Conservation (phyloP, 2,113 vertebrate species). For the Paracanthobrama guichenoti region DNA sequence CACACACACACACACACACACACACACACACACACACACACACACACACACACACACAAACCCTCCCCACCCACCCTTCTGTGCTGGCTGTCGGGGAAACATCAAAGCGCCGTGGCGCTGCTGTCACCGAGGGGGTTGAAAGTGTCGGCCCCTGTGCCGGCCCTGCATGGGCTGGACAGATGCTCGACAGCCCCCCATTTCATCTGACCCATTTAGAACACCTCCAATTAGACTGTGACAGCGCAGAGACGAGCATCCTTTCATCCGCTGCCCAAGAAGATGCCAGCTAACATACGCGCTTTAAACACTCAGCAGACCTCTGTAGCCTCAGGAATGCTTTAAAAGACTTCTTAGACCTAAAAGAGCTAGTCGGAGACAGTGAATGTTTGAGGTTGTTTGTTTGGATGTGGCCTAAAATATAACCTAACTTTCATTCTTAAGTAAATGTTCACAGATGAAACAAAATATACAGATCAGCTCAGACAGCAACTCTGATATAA, state of each 20-base stretch:
- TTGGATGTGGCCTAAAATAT: slow-evolving; percentile 7
- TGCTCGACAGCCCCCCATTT: slow-evolving; percentile 42
- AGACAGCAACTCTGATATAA: background rate
- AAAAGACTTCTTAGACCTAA: slow-evolving; percentile 25
- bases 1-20: slow-evolving; percentile 31
- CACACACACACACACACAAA: slow-evolving; percentile 34
- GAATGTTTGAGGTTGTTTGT: background rate
- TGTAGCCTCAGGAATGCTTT: slow-evolving; percentile 34
- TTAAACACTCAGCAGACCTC: slow-evolving; percentile 35
- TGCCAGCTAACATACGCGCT: slow-evolving; percentile 37
- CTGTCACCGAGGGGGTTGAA: slow-evolving; percentile 67
- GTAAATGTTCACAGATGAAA: background rate
- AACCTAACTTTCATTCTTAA: background rate
- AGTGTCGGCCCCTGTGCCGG: slow-evolving; percentile 43
- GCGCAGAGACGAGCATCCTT: slow-evolving; percentile 39
- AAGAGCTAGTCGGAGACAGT: background rate
- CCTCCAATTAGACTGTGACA: slow-evolving; percentile 57
- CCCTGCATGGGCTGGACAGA: slow-evolving; percentile 44
- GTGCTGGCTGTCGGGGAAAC: slow-evolving; percentile 64
- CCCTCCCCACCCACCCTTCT: slow-evolving; percentile 20
- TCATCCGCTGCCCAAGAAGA: slow-evolving; percentile 36
- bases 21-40: slow-evolving; percentile 24
- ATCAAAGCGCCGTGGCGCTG: slow-evolving; percentile 73
- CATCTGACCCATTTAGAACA: slow-evolving; percentile 56
- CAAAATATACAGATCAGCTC: background rate